Conservation (phyloP, 1,140 invertebrate species). For the Plodia interpunctella region DNA sequence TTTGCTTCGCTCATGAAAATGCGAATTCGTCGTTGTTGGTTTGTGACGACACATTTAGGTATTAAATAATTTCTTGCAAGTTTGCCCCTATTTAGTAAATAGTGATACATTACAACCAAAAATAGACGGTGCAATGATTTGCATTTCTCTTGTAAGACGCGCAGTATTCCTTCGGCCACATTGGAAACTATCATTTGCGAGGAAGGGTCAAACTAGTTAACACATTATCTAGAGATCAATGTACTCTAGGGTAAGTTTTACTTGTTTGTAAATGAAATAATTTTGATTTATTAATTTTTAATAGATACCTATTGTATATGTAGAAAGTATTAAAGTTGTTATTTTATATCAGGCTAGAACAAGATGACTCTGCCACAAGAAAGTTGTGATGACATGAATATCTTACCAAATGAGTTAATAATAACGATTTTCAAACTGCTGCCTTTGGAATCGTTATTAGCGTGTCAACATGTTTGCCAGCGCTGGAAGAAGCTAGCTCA, state of each 20-base stretch:
- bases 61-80: too few species aligned
- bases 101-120: not conserved
- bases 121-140: conserved; percentile 1
- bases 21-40: too few species aligned
- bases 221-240: too few species aligned
- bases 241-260: too few species aligned
- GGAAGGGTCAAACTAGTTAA: too few species aligned
- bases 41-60: too few species aligned
- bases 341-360: not conserved
- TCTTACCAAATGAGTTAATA: conserved; percentile 65
- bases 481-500: conserved; percentile 52
- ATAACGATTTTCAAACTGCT: conserved; percentile 61
- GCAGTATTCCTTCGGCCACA: too few species aligned
- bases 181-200: too few species aligned
- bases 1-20: too few species aligned
- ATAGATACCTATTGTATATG: too few species aligned
- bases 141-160: not conserved
- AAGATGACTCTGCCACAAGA: conserved; percentile 33
- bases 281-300: too few species aligned
- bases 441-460: conserved; percentile 47
- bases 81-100: not conserved
- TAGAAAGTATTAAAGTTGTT: not conserved
- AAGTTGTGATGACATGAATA: conserved; percentile 30
- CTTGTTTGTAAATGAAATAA: too few species aligned
- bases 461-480: conserved; percentile 51